Percentiles rank a stretch among this genome's conserved stretches.
phyloP scores from a whole-genome alignment of 2,888 invertebrate genomes.

The Allygus modestus region DNA sequence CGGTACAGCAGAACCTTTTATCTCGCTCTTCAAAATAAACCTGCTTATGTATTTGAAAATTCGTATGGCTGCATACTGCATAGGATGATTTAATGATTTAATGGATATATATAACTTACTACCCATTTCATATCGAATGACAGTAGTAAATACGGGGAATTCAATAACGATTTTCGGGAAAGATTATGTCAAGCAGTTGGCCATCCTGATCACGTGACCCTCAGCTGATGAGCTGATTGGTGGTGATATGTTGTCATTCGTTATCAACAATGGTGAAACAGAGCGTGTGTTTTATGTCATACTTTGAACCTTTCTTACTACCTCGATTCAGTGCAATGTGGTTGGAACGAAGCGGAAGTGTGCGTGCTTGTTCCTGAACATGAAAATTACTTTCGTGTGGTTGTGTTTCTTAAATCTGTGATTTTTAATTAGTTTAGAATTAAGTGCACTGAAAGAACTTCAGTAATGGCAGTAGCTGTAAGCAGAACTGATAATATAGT shows the following conservation, averaged over 20 bases:
- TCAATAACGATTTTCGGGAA: neutral
- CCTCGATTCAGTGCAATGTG: neutral
- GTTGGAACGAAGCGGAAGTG: neutral
- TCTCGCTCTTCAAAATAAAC: too few relatives aligned
- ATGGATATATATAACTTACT: too few relatives aligned
- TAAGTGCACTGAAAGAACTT: neutral
- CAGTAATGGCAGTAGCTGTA: constrained; percentile 47
- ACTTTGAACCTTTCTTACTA: neutral
- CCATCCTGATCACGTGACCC: constrained; percentile 6
- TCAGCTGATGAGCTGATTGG: constrained; percentile 19
- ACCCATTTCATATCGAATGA: too few relatives aligned
- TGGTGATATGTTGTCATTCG: neutral
- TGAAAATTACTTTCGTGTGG: neutral
- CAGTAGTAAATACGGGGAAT: neutral
- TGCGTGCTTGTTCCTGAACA: neutral
- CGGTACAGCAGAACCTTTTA: too few relatives aligned
- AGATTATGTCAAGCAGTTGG: neutral
- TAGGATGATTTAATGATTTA: too few relatives aligned
- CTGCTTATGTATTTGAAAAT: too few relatives aligned
- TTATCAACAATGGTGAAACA: constrained; percentile 30
- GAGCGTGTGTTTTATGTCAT: neutral
- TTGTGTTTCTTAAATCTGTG: constrained; percentile 3
- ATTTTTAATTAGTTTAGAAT: neutral
- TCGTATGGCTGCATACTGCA: too few relatives aligned
- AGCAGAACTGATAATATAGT: constrained; percentile 72